Percentiles rank a stretch among this genome's conserved stretches.
phyloP scores from a whole-genome alignment of 2,888 invertebrate genomes.

The Willowsia nigromaculata region DNA sequence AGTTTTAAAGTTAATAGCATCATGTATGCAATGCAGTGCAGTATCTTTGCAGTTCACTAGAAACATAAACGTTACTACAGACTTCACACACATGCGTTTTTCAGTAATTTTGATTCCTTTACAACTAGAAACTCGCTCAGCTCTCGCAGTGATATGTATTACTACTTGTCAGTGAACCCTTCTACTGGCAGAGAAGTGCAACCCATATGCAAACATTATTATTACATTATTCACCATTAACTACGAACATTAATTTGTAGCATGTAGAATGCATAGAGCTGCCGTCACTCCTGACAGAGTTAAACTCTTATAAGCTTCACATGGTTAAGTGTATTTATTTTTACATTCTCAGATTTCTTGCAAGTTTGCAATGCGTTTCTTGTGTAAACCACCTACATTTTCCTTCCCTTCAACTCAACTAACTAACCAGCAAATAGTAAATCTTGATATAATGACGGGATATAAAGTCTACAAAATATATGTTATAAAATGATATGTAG shows the following conservation, averaged over 20 bases:
- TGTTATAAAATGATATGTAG: neutral
- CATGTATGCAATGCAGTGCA: neutral
- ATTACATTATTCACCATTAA: slow-evolving; percentile 10
- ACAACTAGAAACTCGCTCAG: slow-evolving; percentile 4
- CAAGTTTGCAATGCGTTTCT: neutral
- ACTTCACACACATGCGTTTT: neutral
- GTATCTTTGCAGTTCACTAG: neutral
- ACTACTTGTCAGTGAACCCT: slow-evolving; percentile 20
- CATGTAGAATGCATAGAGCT: neutral
- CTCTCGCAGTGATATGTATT: no score
- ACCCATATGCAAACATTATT: neutral
- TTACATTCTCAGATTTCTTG: neutral
- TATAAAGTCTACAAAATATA: slow-evolving; percentile 29
- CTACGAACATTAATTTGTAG: neutral
- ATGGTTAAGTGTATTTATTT: neutral
- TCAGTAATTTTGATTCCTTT: neutral
- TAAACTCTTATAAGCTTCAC: neutral
- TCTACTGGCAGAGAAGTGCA: neutral
- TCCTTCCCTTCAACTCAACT: neutral
- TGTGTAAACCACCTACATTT: neutral
- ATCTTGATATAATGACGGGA: neutral
- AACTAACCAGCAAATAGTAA: neutral
- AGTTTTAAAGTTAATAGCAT: neutral
- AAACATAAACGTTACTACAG: neutral
- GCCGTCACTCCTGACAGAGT: neutral